Evolutionary conservation across 2,888 invertebrate genomes (phyloP).

Genomic region (Patella caerulea): DNA sequence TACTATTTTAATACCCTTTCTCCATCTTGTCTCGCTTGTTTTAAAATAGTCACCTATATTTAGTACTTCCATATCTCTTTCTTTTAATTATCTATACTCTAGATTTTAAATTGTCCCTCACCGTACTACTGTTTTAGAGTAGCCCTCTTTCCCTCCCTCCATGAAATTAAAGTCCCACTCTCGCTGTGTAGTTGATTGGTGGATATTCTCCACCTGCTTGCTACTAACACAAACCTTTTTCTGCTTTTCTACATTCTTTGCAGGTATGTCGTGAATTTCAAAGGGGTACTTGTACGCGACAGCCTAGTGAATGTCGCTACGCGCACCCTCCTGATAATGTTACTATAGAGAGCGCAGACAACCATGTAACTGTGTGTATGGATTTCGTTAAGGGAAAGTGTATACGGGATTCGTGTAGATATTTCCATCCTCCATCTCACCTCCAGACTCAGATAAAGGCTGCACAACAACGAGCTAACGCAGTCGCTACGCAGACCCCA

Average conservation of each 20-base stretch:
- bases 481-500: constrained; percentile 65
- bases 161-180: background rate
- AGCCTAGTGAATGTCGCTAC: constrained; percentile 98
- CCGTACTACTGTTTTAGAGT: too few species aligned
- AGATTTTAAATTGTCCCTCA: too few species aligned
- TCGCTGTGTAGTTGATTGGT: background rate
- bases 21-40: too few species aligned
- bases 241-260: constrained; percentile 40
- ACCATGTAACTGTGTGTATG: constrained; percentile 99
- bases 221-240: constrained; percentile 23
- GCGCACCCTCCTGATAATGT: constrained; percentile 97
- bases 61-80: too few species aligned
- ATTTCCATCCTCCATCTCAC: constrained; percentile 99
- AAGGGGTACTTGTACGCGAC: constrained; percentile 98
- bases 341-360: constrained; percentile 92
- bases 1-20: too few species aligned
- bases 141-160: too few species aligned
- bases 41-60: too few species aligned
- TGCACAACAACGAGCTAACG: constrained; percentile 77
- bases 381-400: constrained; percentile 89
- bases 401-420: constrained; percentile 99
- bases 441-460: constrained; percentile 82
- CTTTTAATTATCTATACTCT: too few species aligned
- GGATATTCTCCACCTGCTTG: constrained; percentile 9
- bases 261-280: constrained; percentile 93